phyloP scores from a whole-genome alignment of 1,140 invertebrate species.

The Nasonia giraulti region DNA sequence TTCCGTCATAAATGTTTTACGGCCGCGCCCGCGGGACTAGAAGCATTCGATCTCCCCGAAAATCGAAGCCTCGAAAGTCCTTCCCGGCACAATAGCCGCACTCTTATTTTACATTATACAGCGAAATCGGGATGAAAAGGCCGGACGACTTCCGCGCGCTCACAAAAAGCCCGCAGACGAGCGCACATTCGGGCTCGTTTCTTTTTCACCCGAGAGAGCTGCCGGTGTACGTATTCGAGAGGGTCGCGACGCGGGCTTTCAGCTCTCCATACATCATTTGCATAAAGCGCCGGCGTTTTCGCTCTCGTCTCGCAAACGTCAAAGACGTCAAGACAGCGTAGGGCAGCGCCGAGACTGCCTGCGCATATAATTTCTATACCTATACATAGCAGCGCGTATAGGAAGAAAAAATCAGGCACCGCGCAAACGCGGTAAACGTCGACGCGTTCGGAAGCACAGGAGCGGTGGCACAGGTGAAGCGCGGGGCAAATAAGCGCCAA shows the following conservation, averaged over 20 bases:
- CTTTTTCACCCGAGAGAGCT: not conserved
- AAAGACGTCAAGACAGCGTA: conserved; percentile 1
- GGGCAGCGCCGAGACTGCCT: not conserved
- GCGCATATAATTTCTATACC: no score
- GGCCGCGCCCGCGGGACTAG: no score
- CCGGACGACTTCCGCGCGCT: no score
- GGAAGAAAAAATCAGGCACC: not conserved
- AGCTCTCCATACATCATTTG: conserved; percentile 19
- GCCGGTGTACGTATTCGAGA: no score
- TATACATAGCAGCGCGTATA: not conserved
- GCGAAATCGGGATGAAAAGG: no score
- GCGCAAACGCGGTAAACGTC: conserved; percentile 1
- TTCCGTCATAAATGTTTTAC: no score
- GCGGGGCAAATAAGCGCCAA: no score
- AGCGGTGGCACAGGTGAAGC: not conserved
- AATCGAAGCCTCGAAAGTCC: no score
- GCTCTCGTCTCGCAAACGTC: conserved; percentile 10
- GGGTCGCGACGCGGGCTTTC: not conserved
- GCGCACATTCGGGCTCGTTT: not conserved
- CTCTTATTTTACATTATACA: no score
- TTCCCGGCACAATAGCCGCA: no score
- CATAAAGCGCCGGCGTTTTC: conserved; percentile 14
- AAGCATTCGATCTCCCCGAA: no score
- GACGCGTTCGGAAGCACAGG: not conserved
- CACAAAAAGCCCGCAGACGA: no score